phyloP scores from a whole-genome alignment of 2,888 invertebrate genomes.

The Aricia artaxerxes region DNA sequence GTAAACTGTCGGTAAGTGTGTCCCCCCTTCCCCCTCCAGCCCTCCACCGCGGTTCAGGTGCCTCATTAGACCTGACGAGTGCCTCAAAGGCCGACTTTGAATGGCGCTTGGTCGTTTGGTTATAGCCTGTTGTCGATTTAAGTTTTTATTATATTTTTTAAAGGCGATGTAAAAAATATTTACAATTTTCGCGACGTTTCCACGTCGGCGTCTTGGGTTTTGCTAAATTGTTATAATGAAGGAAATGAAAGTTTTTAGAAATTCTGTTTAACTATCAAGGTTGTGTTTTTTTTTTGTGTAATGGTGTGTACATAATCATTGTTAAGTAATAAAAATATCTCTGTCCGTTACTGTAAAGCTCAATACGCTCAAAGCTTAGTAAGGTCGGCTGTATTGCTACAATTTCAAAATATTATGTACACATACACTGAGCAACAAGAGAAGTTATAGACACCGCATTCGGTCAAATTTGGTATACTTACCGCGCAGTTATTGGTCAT shows the following conservation, averaged over 20 bases:
- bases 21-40: slow-evolving; percentile 41
- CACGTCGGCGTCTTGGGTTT: not conserved
- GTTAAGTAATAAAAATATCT: too few relatives aligned
- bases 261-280: not conserved
- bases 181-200: not conserved
- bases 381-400: too few relatives aligned
- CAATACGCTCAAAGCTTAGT: too few relatives aligned
- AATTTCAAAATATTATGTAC: too few relatives aligned
- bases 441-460: too few relatives aligned
- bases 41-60: slow-evolving; percentile 50
- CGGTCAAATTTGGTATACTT: too few relatives aligned
- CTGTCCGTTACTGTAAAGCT: too few relatives aligned
- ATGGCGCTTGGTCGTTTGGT: slow-evolving; percentile 47
- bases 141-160: slow-evolving; percentile 31
- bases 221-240: not conserved
- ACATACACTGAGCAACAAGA: too few relatives aligned
- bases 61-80: slow-evolving; percentile 64
- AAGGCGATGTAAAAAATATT: slow-evolving; percentile 20
- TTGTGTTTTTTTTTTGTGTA: not conserved
- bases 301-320: too few relatives aligned
- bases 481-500: too few relatives aligned
- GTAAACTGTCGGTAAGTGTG: slow-evolving; percentile 52
- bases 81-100: slow-evolving; percentile 56
- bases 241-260: not conserved
- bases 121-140: slow-evolving; percentile 40